Evolutionary conservation across 2,888 invertebrate species (phyloP), one percentile per base, ranked within the genome.

Genomic region (Acanthopleura granulata): DNA sequence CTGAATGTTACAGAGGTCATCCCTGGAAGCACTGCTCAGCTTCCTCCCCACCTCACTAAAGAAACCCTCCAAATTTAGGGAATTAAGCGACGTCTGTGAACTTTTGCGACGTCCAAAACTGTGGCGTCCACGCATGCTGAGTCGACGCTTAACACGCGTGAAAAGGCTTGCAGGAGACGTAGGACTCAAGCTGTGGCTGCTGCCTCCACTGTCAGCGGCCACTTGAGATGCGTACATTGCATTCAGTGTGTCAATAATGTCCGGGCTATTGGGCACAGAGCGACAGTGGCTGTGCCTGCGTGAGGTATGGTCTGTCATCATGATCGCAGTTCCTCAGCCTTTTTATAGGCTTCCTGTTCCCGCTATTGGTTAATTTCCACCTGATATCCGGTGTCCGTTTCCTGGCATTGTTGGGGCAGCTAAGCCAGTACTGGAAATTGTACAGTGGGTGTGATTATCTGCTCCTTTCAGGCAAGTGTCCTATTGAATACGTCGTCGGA

Each of bases 1-100:
- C 25, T 66, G 66, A 16, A 66, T 3, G 29, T 66, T 66, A 66
- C 66, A 66, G 16, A 66, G 29, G 14, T 66, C 66, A 66, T 66
- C 66, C 29, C 66, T 22, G 22, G 66, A 66, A 3, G 66, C 16
- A 27, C 25, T 3, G 29, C 66, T 66, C 29, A 66, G 29, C 29
- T 66, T 66, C 25, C 66, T 66, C 6, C 66, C 66, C 16, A 66
- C 66, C 16, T 66, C 66, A 6, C 22, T 6, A 66, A 66, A 66
- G 1, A 66, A 27, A 16, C 66, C 66, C 29, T 66, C 66, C 66
- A 66, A 25, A 25, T 27, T 66, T 6, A 66, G 29, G 6, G 66
- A 66, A 66, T 66, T 66, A 16, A 66, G 29, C 6, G 66, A 66
- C 1, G 27, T 66, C 66, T 66, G 27, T 25, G 66, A 66, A 66